These are phyloP conservation scores for Gymnodraco acuticeps DNA, from an alignment of 2,797 vertebrate species.

Conservation along the genomic window DNA sequence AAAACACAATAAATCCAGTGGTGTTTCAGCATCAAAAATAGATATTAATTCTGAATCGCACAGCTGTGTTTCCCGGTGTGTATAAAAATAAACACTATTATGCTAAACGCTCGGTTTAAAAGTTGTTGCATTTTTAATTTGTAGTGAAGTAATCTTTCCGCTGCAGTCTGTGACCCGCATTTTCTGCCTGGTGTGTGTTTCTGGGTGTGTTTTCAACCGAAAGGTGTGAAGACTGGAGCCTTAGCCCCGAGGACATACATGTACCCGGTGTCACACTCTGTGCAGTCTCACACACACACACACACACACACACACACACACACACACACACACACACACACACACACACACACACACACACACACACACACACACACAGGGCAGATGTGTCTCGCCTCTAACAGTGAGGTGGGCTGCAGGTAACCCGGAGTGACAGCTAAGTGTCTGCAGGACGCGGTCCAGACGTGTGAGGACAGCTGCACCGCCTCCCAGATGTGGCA, in stretches of 20 bases:
- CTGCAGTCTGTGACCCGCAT: constrained; percentile 59
- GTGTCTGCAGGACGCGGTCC: constrained; percentile 67
- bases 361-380: constrained; percentile 22
- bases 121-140: not conserved
- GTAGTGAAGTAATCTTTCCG: constrained; percentile 7
- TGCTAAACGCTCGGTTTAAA: not conserved
- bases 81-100: not conserved
- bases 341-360: constrained; percentile 10
- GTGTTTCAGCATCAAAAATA: no score
- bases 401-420: constrained; percentile 74
- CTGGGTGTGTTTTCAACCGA: constrained; percentile 68
- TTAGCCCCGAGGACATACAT: constrained; percentile 67
- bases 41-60: no score
- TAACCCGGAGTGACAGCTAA: constrained; percentile 77
- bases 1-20: no score
- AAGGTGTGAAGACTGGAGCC: constrained; percentile 77
- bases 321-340: constrained; percentile 23
- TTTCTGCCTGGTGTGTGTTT: constrained; percentile 64
- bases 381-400: constrained; percentile 57
- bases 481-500: constrained; percentile 72
- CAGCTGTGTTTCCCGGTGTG: not conserved
- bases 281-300: constrained; percentile 5
- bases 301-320: constrained; percentile 35
- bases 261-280: constrained; percentile 56
- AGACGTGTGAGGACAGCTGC: constrained; percentile 69